A percentile compares a stretch with the other conserved stretches of the same genome.
Evolutionary conservation across 2,888 invertebrate species (phyloP).

Genomic region (Chaitophorus viminalis): DNA sequence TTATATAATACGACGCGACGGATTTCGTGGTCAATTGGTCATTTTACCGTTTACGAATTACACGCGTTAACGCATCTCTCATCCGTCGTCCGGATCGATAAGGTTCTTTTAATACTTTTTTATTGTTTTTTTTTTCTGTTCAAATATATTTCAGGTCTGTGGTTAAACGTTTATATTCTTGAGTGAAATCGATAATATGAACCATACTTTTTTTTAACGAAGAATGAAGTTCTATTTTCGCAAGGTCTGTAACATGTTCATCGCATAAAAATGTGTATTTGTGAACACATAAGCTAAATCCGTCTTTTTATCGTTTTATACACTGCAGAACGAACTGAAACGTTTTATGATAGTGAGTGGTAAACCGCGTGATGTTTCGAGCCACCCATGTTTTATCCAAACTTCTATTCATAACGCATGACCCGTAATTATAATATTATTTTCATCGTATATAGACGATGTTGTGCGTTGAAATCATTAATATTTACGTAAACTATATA

Average conservation of each 20-base stretch:
- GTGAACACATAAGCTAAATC: too few species aligned
- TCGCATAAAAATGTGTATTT: too few species aligned
- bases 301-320: background rate
- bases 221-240: background rate
- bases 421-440: background rate
- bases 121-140: too few species aligned
- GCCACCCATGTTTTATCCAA: background rate
- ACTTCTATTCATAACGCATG: background rate
- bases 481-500: background rate
- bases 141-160: too few species aligned
- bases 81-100: background rate
- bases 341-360: background rate
- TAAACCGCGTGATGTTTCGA: background rate
- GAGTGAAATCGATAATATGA: too few species aligned
- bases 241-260: too few species aligned
- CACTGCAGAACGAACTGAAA: background rate
- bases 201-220: too few species aligned
- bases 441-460: background rate
- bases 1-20: background rate
- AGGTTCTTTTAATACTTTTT: too few species aligned
- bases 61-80: background rate
- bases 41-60: background rate
- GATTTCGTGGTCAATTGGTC: background rate
- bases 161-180: too few species aligned
- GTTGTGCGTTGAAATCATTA: constrained; percentile 8